These are phyloP conservation scores for Pyralis farinalis DNA, from an alignment of 2,888 invertebrate genomes.

Conservation along the genomic window DNA sequence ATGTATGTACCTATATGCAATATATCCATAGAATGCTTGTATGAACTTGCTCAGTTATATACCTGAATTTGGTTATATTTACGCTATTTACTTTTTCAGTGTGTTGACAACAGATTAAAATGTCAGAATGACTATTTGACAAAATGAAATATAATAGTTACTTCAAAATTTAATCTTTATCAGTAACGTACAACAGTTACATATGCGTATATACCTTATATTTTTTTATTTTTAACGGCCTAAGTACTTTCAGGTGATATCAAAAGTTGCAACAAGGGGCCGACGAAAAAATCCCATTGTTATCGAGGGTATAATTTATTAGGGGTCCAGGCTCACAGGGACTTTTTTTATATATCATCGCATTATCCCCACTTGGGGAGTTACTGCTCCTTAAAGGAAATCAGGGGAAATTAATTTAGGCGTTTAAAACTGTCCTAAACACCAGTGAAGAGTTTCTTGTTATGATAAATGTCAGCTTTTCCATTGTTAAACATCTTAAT, in stretches of 20 bases:
- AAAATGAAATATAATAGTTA: no score
- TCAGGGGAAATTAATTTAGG: conserved; percentile 78
- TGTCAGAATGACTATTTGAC: no score
- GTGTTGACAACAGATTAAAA: no score
- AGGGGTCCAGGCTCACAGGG: conserved; percentile 70
- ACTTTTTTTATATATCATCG: conserved; percentile 82
- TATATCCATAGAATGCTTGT: no score
- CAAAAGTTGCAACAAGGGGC: conserved; percentile 79
- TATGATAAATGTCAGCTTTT: conserved; percentile 61
- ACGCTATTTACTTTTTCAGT: no score
- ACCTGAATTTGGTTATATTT: no score
- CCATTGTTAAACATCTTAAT: conserved; percentile 10
- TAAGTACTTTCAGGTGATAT: conserved; percentile 72
- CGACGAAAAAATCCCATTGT: conserved; percentile 78
- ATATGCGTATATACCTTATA: not conserved
- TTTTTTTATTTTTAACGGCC: conserved; percentile 6
- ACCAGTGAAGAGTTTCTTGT: conserved; percentile 58
- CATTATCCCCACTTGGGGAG: conserved; percentile 79
- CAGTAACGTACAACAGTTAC: not conserved
- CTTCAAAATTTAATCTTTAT: no score
- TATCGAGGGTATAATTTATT: conserved; percentile 82
- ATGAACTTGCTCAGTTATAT: no score
- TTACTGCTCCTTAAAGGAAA: conserved; percentile 81
- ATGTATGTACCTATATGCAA: no score
- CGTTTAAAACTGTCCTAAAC: conserved; percentile 75